Evolutionary conservation across 2,797 vertebrate species (phyloP).

Genomic region (Amazonetta brasiliensis): DNA sequence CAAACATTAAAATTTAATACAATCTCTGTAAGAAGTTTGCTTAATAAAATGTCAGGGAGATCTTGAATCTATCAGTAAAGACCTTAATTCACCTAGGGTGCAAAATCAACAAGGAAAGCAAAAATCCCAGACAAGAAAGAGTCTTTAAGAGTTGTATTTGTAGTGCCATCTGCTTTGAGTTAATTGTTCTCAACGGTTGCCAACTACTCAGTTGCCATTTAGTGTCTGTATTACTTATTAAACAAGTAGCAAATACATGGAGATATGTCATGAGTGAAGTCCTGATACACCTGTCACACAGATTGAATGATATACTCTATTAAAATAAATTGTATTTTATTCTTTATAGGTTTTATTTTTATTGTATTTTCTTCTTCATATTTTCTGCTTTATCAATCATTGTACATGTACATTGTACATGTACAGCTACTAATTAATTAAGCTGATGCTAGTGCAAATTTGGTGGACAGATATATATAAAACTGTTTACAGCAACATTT

Average conservation of each 20-base stretch:
- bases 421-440: not conserved
- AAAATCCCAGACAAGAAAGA: constrained; percentile 43
- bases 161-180: constrained; percentile 56
- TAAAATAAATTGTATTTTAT: not conserved
- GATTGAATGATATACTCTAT: not conserved
- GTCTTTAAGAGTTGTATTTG: constrained; percentile 16
- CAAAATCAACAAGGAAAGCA: constrained; percentile 44
- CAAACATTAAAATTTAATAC: constrained; percentile 62
- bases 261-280: constrained; percentile 9
- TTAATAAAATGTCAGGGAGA: constrained; percentile 69
- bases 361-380: not conserved
- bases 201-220: constrained; percentile 33
- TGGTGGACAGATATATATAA: not conserved
- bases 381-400: not conserved
- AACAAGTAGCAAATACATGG: not conserved
- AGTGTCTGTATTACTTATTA: constrained; percentile 34
- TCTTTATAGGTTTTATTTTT: not conserved
- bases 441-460: not conserved
- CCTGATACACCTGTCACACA: not conserved
- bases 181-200: constrained; percentile 64
- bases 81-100: constrained; percentile 46
- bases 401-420: not conserved
- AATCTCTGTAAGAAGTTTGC: constrained; percentile 43
- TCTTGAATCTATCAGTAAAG: constrained; percentile 64
- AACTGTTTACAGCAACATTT: not conserved